Conservation (phyloP, 2,797 vertebrate genomes). For the Melanotaenia pygmaea region DNA sequence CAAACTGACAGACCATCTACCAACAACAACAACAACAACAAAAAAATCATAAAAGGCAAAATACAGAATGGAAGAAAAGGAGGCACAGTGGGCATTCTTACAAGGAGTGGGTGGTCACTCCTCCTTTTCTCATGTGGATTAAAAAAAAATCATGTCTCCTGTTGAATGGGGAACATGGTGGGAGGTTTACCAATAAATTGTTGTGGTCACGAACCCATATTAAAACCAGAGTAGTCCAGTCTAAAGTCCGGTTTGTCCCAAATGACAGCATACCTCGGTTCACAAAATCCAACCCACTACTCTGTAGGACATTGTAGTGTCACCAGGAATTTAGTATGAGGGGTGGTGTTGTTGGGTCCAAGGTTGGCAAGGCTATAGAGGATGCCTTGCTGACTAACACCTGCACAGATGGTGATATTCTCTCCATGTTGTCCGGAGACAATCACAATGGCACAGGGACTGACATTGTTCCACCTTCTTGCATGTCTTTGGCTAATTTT, state of each 20-base stretch:
- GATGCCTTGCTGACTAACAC: conserved; percentile 11
- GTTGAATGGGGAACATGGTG: background rate
- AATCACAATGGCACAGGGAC: background rate
- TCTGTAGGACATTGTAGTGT: conserved; percentile 4
- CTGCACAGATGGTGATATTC: conserved; percentile 15
- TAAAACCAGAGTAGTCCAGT: background rate
- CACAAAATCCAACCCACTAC: conserved; percentile 1
- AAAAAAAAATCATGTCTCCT: background rate
- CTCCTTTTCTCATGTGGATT: background rate
- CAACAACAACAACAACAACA: background rate
- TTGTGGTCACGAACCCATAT: conserved; percentile 4
- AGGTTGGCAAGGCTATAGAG: conserved; percentile 20
- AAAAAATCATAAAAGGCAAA: too few relatives aligned
- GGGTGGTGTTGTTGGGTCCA: conserved; percentile 3
- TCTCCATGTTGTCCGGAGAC: conserved; percentile 2
- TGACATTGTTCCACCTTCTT: conserved; percentile 11
- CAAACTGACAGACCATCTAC: background rate
- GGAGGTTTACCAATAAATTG: background rate
- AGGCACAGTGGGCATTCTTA: background rate
- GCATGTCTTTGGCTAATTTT: conserved; percentile 5
- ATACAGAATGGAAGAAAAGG: too few relatives aligned
- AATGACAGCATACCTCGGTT: background rate
- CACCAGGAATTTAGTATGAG: conserved; percentile 10
- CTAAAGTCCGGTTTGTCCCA: conserved; percentile 3
- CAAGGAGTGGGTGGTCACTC: background rate